phyloP scores from a whole-genome alignment of 2,113 vertebrate species.

The Proteles cristata region DNA sequence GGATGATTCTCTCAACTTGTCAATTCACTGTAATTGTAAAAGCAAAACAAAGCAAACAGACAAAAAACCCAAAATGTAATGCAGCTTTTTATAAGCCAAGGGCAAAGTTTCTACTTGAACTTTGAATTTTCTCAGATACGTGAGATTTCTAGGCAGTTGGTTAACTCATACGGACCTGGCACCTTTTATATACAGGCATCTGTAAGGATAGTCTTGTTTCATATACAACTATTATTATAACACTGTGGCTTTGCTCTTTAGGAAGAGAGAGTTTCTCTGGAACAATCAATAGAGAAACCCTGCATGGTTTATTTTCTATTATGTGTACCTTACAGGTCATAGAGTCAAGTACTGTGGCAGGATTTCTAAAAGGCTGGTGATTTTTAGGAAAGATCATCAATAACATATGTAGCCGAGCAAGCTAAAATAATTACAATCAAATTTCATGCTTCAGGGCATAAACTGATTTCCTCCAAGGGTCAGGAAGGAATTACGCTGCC shows the following conservation, averaged over 20 bases:
- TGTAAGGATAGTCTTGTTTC: background rate
- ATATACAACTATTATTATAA: background rate
- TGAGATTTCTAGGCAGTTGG: background rate
- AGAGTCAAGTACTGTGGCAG: conserved; percentile 75
- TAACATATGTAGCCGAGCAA: conserved; percentile 77
- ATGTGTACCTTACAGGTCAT: conserved; percentile 65
- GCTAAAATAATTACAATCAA: conserved; percentile 82
- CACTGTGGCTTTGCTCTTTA: background rate
- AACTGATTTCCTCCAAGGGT: conserved; percentile 74
- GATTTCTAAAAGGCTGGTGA: conserved; percentile 73
- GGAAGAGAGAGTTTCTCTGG: conserved; percentile 16
- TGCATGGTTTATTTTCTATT: conserved; percentile 66
- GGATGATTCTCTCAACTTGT: background rate
- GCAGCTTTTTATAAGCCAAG: background rate
- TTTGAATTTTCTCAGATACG: background rate
- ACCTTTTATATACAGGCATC: background rate
- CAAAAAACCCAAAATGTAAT: background rate
- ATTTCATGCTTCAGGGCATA: conserved; percentile 79
- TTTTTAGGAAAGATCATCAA: conserved; percentile 80
- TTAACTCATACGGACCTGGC: background rate
- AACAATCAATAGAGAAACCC: conserved; percentile 49
- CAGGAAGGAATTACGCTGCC: conserved; percentile 37
- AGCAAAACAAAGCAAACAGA: background rate
- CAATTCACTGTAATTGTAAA: background rate
- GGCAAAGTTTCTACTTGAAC: background rate